Base-by-base conservation (phyloP, 2,888 invertebrate species). In the Malthinus seriepunctatus region DNA sequence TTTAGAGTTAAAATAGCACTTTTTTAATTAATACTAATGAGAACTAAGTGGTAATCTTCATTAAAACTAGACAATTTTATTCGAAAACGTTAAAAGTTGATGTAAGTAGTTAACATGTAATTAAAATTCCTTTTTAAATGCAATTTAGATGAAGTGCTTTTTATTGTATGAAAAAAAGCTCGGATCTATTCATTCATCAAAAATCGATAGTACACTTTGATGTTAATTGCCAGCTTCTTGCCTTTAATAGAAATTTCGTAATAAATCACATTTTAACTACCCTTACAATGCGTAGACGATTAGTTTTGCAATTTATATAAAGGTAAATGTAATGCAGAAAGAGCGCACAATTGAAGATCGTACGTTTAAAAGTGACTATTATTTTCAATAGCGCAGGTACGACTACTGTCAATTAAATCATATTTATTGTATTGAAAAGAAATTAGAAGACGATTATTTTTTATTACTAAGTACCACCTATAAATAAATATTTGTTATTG, bases 321-420 rank as follows among this genome's bases (percentile, higher is more conserved):
- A 38, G 45, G 52, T 34, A 52, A 52, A 52, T 52, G 35, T 52
- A 52, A 52, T 52, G 44, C 45, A 45, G 35, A 14, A 45, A 44
- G 52, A 44, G 42, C 45, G 44, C 35, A 52, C 52, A 52, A 52
- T 52, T 45, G 35, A 45, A 11, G 12, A 33, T 45, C 35, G 34
- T 52, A 52, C 15, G 35, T 52, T 52, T 42, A 42, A 51, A 12
- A 47, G 32, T 32, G 47, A 23, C 47, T 45, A 53, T 53, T 53
- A 46, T 45, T 53, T 53, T 37, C 53, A 53, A 47, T 38, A 15
- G 49, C 9, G 39, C 55, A 32, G 32, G 48, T 42, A 49, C 44
- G 47, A 47, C 38, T 34, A 34, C 55, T 37, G 55, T 49, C 55
- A 55, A 55, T 55, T 55, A 55, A 55, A 55, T 55, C 55, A 55